phyloP scores from a whole-genome alignment of 2,888 invertebrate species.

The Teleiodes luculella region DNA sequence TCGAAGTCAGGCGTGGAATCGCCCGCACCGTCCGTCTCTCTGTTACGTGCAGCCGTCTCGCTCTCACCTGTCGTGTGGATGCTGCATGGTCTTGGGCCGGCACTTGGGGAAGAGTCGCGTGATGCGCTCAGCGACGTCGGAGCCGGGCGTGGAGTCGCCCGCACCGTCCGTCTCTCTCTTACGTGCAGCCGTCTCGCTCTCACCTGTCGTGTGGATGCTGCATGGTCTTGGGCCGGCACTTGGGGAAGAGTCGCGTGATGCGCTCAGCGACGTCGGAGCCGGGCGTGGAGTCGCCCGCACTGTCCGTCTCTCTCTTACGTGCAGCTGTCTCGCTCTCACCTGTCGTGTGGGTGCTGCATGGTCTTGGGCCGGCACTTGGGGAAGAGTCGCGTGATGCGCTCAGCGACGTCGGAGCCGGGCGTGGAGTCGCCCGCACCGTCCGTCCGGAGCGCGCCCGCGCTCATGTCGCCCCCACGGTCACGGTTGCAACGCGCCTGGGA shows the following conservation, averaged over 20 bases:
- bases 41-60: background rate
- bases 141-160: conserved; percentile 53
- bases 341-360: conserved; percentile 73
- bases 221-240: conserved; percentile 87
- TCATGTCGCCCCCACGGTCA: conserved; percentile 68
- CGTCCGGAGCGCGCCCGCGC: conserved; percentile 67
- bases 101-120: conserved; percentile 93
- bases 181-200: conserved; percentile 10
- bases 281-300: conserved; percentile 43
- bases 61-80: conserved; percentile 17
- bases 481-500: conserved; percentile 55
- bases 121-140: conserved; percentile 85
- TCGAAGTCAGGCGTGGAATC: conserved; percentile 53
- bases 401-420: conserved; percentile 79
- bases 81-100: conserved; percentile 71
- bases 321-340: conserved; percentile 31
- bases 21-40: conserved; percentile 47
- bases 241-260: conserved; percentile 91
- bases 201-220: conserved; percentile 72
- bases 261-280: conserved; percentile 82
- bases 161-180: background rate
- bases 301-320: conserved; percentile 7
- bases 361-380: conserved; percentile 90
- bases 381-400: conserved; percentile 90
- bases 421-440: conserved; percentile 73